These are phyloP conservation scores for Conchocele bisecta DNA, from an alignment of 2,888 invertebrate species.

Conservation along the genomic window DNA sequence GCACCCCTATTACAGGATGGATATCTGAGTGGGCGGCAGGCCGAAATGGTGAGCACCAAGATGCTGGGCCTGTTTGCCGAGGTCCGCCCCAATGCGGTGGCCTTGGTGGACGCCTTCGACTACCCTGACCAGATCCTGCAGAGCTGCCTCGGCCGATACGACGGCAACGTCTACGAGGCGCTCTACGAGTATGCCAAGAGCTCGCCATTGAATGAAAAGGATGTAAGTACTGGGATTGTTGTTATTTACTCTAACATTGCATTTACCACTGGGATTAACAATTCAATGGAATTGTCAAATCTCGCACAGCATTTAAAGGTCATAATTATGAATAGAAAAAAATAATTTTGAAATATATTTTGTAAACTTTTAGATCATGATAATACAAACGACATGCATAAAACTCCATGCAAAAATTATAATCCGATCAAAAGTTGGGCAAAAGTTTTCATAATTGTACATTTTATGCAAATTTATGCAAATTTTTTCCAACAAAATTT, in stretches of 20 bases:
- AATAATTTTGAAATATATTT: neutral
- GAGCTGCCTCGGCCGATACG: conserved; percentile 82
- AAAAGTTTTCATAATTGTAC: too few species aligned
- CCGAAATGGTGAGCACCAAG: conserved; percentile 86
- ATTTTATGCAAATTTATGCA: too few species aligned
- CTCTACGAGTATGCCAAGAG: conserved; percentile 82
- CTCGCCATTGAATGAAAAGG: conserved; percentile 82
- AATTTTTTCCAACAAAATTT: too few species aligned
- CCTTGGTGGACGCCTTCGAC: conserved; percentile 96
- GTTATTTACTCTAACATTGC: neutral
- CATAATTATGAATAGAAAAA: too few species aligned
- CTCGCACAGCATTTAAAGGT: too few species aligned
- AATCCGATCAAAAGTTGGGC: too few species aligned
- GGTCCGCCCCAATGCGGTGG: conserved; percentile 93
- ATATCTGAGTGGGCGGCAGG: conserved; percentile 83
- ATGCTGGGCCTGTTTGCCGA: conserved; percentile 88
- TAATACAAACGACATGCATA: neutral
- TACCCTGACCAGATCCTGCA: conserved; percentile 82
- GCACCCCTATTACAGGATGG: conserved; percentile 89
- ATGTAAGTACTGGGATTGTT: conserved; percentile 71
- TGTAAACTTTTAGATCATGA: neutral
- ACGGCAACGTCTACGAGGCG: conserved; percentile 83
- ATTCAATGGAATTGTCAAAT: neutral
- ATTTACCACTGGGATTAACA: neutral
- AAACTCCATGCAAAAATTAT: too few species aligned